Evolutionary conservation across 2,113 vertebrate species (phyloP).

Genomic region (Heloderma charlesbogerti): DNA sequence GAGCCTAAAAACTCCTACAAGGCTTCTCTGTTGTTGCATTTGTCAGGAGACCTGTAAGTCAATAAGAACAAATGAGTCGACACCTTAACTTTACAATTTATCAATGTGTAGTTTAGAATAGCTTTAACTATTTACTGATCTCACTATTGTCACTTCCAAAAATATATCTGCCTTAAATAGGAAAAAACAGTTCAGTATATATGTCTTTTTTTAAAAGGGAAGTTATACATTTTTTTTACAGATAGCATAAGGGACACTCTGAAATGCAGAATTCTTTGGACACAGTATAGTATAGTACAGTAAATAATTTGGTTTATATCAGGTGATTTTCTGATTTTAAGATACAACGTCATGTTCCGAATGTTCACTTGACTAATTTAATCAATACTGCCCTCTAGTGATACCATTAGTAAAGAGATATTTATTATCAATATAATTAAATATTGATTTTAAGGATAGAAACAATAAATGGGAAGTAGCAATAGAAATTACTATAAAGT

Average conservation of each 20-base stretch:
- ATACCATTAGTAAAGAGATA: conserved; percentile 47
- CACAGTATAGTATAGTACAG: background rate
- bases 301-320: conserved; percentile 24
- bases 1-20: conserved; percentile 80
- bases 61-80: conserved; percentile 76
- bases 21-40: conserved; percentile 79
- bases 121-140: conserved; percentile 21
- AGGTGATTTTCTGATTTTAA: conserved; percentile 31
- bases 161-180: conserved; percentile 19
- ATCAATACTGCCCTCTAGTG: conserved; percentile 72
- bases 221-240: background rate
- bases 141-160: conserved; percentile 11
- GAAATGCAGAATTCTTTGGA: conserved; percentile 16
- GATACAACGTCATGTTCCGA: conserved; percentile 36
- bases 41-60: conserved; percentile 93
- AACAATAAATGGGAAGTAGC: background rate
- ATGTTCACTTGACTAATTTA: conserved; percentile 40
- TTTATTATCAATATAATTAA: conserved; percentile 43
- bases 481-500: conserved; percentile 1
- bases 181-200: conserved; percentile 21
- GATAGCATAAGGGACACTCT: conserved; percentile 16
- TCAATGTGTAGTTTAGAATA: conserved; percentile 16
- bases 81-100: conserved; percentile 41
- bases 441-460: conserved; percentile 30
- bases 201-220: background rate